Percentiles rank a stretch among this genome's conserved stretches.
Conservation (phyloP, 2,113 vertebrate species). For the Oreochromis niloticus region DNA sequence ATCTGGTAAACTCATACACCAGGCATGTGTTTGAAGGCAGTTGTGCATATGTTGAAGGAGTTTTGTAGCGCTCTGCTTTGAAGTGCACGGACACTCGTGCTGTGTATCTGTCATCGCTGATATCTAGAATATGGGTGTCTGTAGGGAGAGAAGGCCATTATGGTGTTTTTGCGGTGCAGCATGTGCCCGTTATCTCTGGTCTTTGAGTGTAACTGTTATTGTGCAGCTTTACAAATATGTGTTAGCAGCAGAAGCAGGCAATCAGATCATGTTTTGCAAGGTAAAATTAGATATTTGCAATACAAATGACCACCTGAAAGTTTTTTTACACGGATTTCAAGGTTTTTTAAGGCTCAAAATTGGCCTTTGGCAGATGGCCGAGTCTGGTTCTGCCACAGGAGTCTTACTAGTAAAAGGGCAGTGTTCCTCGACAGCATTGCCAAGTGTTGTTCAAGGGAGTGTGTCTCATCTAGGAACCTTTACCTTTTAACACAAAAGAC, state of each 20-base stretch:
- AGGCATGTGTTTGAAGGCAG: slow-evolving; percentile 7
- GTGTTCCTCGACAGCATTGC: not conserved
- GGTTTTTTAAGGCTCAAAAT: not conserved
- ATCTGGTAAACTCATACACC: not conserved
- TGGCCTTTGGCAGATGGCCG: not conserved
- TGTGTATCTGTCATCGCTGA: not conserved
- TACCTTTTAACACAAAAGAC: not conserved
- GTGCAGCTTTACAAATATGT: not conserved
- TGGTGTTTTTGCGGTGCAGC: not conserved
- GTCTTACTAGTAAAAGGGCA: not conserved
- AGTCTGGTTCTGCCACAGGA: not conserved
- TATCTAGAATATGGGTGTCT: fast-evolving
- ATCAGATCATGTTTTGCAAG: not conserved
- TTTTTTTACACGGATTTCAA: not conserved
- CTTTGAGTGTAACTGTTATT: not conserved
- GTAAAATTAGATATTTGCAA: not conserved
- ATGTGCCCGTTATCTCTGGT: no score
- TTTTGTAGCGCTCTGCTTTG: not conserved
- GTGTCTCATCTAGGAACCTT: not conserved
- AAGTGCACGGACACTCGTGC: not conserved
- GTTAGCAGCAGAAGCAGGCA: not conserved
- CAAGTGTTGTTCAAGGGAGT: not conserved
- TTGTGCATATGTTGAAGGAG: slow-evolving; percentile 6
- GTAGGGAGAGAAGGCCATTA: not conserved
- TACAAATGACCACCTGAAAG: not conserved